Base-by-base conservation (phyloP, 37 sponge, comb jelly and placozoan species). In the Haliclona indistincta region DNA sequence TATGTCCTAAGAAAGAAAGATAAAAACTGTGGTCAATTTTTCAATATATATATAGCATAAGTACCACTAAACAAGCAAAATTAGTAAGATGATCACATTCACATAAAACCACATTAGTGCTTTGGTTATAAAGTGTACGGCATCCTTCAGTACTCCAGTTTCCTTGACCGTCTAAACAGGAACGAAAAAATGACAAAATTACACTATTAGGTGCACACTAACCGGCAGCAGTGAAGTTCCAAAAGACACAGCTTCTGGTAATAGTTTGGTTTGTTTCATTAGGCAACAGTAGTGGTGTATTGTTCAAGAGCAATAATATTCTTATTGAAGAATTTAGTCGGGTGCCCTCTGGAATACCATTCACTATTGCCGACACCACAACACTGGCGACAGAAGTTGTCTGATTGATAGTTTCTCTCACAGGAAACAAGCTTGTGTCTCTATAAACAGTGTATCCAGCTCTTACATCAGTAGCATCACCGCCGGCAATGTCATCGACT, bases 31-130 rank as follows among this genome's bases (percentile, higher is more conserved):
- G 55, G 43, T 44, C 7, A 54, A 3, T 54, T n/a, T n/a, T n/a
- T n/a, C n/a, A n/a, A n/a, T n/a, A n/a, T 8, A 54, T n/a, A n/a
- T n/a, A n/a, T n/a, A n/a, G n/a, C n/a, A n/a, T n/a, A n/a, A n/a
- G n/a, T 66, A 87, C 88, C 76, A 87, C 74, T 17, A 87, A 44
- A 1, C 69, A 20, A 38, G 77, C 88, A 76, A 87, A 87, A 56
- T 87, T 81, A 22, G 88, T 87, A 6, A 87, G 67, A 76, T 87
- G 88, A 64, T 49, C 45, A 64, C 88, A 87, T 2, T 63, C 49
- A 41, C 88, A 87, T 10, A 47, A 29, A 36, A 87, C 72, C 49
- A 19, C 66, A 1, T 62, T 64, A 43, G 38, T 26, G 0, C 40
- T 41, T 7, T 64, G 43, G 23, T 61, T 41, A 28, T 33, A 20